Evolutionary conservation across 2,888 invertebrate species (phyloP), one percentile per base, ranked within the genome.

Genomic region (Cerastis leucographa): DNA sequence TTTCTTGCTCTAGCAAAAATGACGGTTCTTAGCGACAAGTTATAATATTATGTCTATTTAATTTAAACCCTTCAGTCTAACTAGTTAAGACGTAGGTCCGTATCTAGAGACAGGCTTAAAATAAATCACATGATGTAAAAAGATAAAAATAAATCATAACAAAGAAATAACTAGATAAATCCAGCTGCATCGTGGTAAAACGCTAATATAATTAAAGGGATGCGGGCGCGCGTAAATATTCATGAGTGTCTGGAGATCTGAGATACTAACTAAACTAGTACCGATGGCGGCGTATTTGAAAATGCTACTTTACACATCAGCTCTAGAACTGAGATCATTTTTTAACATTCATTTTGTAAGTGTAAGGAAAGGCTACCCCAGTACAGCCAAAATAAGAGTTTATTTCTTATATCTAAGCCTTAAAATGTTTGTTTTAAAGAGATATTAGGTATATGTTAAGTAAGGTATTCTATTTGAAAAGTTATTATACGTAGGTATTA

Each of bases 101-200:
- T 29, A 17, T 8, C 8, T 29, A 17, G 19, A 46, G 19, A 25
- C n/a, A 51, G 42, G 19, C 51, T 76, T 44, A 5, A 51, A 25
- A 44, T 51, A 14, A 67, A 78, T 22, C 42, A 35, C 17, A 46
- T 40, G 22, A 44, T 22, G 6, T 8, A 6, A 35, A 44, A 14
- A 40, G 7, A 9, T 4, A 25, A n/a, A 54, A n/a, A 46, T 0
- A 17, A 42, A 56, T 67, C 35, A 35, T 44, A 35, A 9, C 17
- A 70, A 44, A 68, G 5, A 83, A 71, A 59, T 73, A 71, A 14
- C 62, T 67, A 79, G 46, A 79, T 84, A 84, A 84, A 78, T 83
- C 79, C 56, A 83, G 78, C 80, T 79, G 59, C 62, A 78, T 67
- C 51, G 67, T 68, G 80, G 71, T 68, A 71, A 46, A 80, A 64